Conservation (phyloP, 53 echinoderm and acorn worm species). For the Mesocentrotus franciscanus region DNA sequence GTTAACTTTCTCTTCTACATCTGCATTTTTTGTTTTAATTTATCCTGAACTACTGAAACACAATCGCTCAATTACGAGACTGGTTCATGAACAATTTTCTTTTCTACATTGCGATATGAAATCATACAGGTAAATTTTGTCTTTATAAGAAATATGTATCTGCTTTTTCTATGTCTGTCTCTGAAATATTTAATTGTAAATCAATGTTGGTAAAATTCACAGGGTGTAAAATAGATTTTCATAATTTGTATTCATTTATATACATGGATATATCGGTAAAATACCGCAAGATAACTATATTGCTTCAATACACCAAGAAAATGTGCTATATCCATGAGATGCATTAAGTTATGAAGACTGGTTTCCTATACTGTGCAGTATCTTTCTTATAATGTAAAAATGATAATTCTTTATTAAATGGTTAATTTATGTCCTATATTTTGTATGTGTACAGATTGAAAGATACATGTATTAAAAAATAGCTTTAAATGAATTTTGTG, state of each 20-base stretch:
- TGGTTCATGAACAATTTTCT: neutral
- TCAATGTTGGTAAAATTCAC: neutral
- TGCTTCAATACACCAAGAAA: too few relatives aligned
- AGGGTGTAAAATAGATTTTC: neutral
- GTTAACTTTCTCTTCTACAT: too few relatives aligned
- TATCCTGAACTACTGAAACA: neutral
- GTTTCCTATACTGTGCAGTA: neutral
- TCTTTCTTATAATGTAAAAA: neutral
- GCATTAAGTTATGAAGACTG: too few relatives aligned
- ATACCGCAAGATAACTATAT: too few relatives aligned
- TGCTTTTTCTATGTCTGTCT: neutral
- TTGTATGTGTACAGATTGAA: neutral
- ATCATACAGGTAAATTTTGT: neutral
- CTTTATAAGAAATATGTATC: neutral
- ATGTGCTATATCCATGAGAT: too few relatives aligned
- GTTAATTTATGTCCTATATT: neutral
- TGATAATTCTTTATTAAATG: neutral
- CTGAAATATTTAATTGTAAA: too few relatives aligned
- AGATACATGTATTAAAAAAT: neutral
- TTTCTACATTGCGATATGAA: neutral
- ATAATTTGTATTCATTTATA: neutral
- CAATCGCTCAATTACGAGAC: neutral
- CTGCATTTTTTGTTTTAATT: too few relatives aligned
- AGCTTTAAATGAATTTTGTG: neutral
- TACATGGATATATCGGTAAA: neutral